These are phyloP conservation scores for Montipora foliosa DNA, from an alignment of 64 coral and sea anemone genomes.

Conservation along the genomic window DNA sequence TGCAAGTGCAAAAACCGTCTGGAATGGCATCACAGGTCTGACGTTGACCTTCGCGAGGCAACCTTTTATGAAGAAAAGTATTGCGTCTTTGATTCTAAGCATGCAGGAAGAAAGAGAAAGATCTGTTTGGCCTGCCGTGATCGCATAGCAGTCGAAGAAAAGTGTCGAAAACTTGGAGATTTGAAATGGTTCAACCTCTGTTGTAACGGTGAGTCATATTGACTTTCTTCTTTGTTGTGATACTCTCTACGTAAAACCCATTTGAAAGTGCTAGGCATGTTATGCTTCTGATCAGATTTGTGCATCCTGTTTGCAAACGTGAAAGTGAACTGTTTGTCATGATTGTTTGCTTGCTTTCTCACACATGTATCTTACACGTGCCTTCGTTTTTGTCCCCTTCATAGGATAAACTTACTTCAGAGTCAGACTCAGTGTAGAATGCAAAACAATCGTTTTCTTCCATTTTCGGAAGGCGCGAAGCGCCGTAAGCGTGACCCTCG, in stretches of 20 bases:
- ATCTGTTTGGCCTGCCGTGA: neutral
- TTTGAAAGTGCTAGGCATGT: conserved; percentile 2
- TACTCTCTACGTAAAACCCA: neutral
- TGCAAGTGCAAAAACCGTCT: neutral
- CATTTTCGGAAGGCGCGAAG: too few species aligned
- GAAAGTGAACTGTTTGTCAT: conserved; percentile 9
- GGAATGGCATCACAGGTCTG: conserved; percentile 12
- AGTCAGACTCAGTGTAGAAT: neutral
- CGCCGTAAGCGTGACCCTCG: too few species aligned
- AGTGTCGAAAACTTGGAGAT: neutral
- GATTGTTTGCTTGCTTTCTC: conserved; percentile 9
- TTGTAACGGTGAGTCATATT: conserved; percentile 3
- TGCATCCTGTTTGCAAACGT: conserved; percentile 3
- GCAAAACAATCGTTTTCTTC: too few species aligned
- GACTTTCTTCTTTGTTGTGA: conserved; percentile 15
- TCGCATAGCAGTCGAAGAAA: neutral
- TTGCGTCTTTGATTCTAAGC: conserved; percentile 12
- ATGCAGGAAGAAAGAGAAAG: conserved; percentile 15
- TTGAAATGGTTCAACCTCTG: neutral
- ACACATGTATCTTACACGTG: neutral
- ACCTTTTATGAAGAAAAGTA: conserved; percentile 11
- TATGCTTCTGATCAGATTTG: conserved; percentile 6
- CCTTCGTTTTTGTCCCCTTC: conserved; percentile 8
- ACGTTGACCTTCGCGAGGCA: neutral
- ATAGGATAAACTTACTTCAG: conserved; percentile 18